Evolutionary conservation across 2,888 invertebrate species (phyloP).

Genomic region (Drosophila pseudotalamancana): DNA sequence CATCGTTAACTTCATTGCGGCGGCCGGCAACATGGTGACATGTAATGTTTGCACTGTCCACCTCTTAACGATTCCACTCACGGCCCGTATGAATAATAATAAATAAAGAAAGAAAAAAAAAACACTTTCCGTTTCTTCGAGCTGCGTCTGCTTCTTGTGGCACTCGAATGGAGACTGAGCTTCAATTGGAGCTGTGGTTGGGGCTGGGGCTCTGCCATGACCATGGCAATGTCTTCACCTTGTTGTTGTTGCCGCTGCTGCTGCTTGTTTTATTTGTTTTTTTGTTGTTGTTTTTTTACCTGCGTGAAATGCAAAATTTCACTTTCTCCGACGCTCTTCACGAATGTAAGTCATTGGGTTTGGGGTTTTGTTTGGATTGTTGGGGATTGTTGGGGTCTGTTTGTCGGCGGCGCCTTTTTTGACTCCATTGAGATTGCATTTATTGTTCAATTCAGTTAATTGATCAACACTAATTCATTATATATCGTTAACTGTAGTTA

Average conservation of each 20-base stretch:
- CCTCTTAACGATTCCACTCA: slow-evolving; percentile 50
- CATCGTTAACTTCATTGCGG: slow-evolving; percentile 33
- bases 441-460: slow-evolving; percentile 27
- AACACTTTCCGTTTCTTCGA: slow-evolving; percentile 70
- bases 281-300: slow-evolving; percentile 35
- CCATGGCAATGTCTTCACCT: slow-evolving; percentile 28
- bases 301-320: slow-evolving; percentile 78
- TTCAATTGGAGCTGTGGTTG: slow-evolving; percentile 25
- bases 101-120: background rate
- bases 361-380: slow-evolving; percentile 54
- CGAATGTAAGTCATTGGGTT: slow-evolving; percentile 75
- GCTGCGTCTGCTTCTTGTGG: slow-evolving; percentile 25
- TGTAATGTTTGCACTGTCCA: slow-evolving; percentile 34
- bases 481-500: slow-evolving; percentile 4
- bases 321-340: slow-evolving; percentile 70
- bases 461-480: slow-evolving; percentile 18
- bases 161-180: slow-evolving; percentile 29
- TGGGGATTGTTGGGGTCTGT: slow-evolving; percentile 13
- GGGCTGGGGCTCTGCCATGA: slow-evolving; percentile 35
- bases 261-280: slow-evolving; percentile 26
- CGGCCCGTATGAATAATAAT: slow-evolving; percentile 4
- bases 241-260: slow-evolving; percentile 28
- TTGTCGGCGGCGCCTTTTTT: slow-evolving; percentile 22
- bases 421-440: slow-evolving; percentile 9
- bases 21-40: slow-evolving; percentile 57